These are phyloP conservation scores for Gila robusta DNA, from an alignment of 2,797 vertebrate species.

Conservation along the genomic window DNA sequence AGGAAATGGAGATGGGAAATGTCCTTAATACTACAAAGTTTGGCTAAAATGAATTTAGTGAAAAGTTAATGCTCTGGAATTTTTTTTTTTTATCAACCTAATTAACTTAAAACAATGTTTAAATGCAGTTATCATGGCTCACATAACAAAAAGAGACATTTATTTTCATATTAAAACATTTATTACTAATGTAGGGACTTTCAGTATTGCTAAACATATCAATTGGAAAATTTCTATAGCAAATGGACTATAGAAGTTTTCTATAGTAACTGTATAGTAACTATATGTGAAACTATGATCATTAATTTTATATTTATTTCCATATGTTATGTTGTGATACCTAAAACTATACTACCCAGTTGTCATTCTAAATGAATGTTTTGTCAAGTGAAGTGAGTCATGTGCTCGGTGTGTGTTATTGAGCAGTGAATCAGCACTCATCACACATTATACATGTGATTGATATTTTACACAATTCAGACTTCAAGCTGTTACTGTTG, in stretches of 20 bases:
- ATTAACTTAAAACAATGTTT: background rate
- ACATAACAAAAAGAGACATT: background rate
- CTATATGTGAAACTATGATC: background rate
- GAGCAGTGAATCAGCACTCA: background rate
- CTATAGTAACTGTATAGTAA: too few species aligned
- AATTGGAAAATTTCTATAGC: too few species aligned
- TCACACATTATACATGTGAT: slow-evolving; percentile 16
- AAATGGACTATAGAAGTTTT: too few species aligned
- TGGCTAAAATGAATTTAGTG: background rate
- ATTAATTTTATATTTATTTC: background rate
- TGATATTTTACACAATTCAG: slow-evolving; percentile 18
- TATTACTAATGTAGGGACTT: background rate
- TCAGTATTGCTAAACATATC: background rate
- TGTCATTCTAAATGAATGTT: background rate
- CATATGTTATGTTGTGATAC: background rate
- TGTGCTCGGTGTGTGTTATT: background rate
- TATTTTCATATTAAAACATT: background rate
- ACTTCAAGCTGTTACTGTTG: slow-evolving; percentile 4
- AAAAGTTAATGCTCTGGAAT: background rate
- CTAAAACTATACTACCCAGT: background rate
- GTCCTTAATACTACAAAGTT: background rate
- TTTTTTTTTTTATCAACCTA: background rate
- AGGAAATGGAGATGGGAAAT: background rate
- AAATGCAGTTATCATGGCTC: background rate
- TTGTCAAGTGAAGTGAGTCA: background rate